Base-by-base conservation (phyloP, 1,140 invertebrate genomes). In the Samia ricini region DNA sequence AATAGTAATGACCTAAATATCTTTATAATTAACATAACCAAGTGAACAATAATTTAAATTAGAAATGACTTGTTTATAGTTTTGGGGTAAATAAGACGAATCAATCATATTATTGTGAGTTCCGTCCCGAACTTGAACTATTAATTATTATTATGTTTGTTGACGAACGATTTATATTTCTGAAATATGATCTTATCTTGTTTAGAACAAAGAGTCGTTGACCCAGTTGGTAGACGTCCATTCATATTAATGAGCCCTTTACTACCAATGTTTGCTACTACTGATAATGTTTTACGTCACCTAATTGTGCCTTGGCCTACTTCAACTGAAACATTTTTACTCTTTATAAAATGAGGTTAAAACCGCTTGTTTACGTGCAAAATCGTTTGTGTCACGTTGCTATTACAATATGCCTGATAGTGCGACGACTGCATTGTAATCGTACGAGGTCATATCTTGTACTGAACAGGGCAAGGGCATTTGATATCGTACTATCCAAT, bases 1-100 rank as follows among this genome's bases (percentile, higher is more conserved):
- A 66, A 75, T 79, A 83, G 83, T 86, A 85, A 84, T 88, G 83
- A 88, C 83, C 85, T 71, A 84, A 71, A 83, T 85, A 77, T 62
- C 61, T 61, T 69, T 64, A 57, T 66, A 56, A 68, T 50, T 59
- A 59, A 21, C 33, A 26, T 20, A 18, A 26, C 4, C 15, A 19
- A 23, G 51, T 52, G 22, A 52, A 52, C 51, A 52, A 42, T 42
- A 42, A 0, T 42, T 15, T 42, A 42, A 15, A 42, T 15, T 15
- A 42, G 4, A 42, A 12, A 12, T 42, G n/a, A 15, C 33, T 0
- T 42, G 15, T 42, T 42, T 15, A 42, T 42, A 42, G 33, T 42
- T 42, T 42, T 3, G 20, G 19, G 20, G 51, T 21, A 52, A 52
- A 22, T 42, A 42, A 42, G 4, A 42, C 33, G n/a, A n/a, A n/a